phyloP scores from a whole-genome alignment of 2,797 vertebrate genomes.

The Phyllotis vaccarum region DNA sequence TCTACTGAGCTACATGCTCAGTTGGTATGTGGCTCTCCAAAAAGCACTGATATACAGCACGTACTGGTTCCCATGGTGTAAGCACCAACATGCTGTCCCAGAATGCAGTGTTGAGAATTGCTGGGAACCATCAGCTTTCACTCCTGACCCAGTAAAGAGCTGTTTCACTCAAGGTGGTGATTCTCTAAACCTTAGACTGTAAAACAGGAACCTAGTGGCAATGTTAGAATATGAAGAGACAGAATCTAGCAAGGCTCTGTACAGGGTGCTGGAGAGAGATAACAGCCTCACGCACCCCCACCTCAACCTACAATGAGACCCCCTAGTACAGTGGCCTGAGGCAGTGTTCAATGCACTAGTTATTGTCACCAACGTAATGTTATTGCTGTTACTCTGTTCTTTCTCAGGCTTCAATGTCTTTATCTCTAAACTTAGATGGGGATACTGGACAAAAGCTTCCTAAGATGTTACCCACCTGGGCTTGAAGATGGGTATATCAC shows the following conservation, averaged over 20 bases:
- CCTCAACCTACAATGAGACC: neutral
- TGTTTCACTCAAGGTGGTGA: neutral
- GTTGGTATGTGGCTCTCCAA: neutral
- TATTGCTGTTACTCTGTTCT: neutral
- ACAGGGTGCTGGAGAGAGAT: neutral
- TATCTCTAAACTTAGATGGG: neutral
- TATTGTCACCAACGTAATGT: neutral
- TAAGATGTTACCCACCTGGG: neutral
- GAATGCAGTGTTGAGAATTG: neutral
- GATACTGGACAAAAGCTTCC: constrained; percentile 3
- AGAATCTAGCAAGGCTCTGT: neutral
- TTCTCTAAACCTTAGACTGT: constrained; percentile 24
- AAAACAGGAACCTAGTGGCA: neutral
- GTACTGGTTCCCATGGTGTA: neutral
- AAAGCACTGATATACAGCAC: neutral
- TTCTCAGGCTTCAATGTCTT: neutral
- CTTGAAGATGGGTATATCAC: neutral
- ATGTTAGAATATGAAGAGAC: neutral
- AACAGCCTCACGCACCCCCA: neutral
- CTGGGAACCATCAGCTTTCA: neutral
- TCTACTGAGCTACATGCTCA: neutral
- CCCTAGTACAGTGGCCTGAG: neutral
- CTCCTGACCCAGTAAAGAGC: neutral
- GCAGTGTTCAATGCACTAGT: neutral
- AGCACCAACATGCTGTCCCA: neutral